Conservation (phyloP, 1,140 invertebrate species). For the Trigoniulus corallinus region DNA sequence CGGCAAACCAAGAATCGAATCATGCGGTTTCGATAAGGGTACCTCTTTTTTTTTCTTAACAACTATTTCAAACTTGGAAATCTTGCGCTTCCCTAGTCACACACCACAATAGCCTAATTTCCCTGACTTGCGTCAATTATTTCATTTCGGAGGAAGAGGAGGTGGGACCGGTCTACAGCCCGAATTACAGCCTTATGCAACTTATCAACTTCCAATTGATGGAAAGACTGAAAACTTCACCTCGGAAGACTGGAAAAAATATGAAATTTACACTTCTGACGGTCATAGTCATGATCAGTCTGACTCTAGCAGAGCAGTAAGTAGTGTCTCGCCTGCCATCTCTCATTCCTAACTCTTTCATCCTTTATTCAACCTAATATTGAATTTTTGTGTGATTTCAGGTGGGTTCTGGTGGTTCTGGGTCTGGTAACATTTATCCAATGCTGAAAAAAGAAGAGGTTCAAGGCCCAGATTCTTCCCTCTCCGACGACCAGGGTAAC, state of each 20-base stretch:
- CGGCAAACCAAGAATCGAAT: not conserved
- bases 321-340: no score
- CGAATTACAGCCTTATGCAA: constrained; percentile 4
- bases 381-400: not conserved
- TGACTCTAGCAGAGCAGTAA: not conserved
- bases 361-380: not conserved
- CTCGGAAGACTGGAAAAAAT: constrained; percentile 6
- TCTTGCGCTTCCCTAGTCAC: no score
- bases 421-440: constrained; percentile 1
- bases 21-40: constrained; percentile 3
- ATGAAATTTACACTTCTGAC: constrained; percentile 6
- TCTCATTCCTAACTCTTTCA: no score
- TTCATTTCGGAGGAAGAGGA: not conserved
- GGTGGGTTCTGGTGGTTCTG: not conserved
- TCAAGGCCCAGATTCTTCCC: constrained; percentile 1
- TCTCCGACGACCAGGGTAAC: constrained; percentile 7
- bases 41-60: no score
- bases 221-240: constrained; percentile 2
- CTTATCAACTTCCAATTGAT: constrained; percentile 4
- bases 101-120: no score
- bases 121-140: no score
- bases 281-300: not conserved
- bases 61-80: no score
- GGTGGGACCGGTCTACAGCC: not conserved
- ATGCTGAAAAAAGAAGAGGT: constrained; percentile 5